Base-by-base conservation (phyloP, 2,888 invertebrate genomes). In the Deilephila porcellus region DNA sequence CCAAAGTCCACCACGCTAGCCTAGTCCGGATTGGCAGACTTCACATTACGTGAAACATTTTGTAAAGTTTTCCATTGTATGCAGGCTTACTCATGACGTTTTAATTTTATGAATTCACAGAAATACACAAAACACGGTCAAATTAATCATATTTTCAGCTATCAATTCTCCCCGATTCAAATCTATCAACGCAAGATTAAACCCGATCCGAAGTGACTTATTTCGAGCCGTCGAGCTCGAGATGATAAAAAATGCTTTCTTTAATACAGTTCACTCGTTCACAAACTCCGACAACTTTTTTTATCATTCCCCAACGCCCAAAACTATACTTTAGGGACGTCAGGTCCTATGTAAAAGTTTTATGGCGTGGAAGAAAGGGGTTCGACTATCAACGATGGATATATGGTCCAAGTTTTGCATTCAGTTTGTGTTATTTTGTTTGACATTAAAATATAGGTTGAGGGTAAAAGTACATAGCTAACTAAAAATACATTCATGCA, bases 341-440 rank as follows among this genome's bases (percentile, higher is more conserved):
- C 91, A 90, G 89, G 87, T 90, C 83, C 84, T 87, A 86, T 87
- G 88, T 89, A 92, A 90, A 92, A 93, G 92, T 93, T 93, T 92
- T 92, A 93, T 93, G 93, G 90, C 78, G 86, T 86, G 91, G 91
- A 93, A 93, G 89, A 91, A 93, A 91, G 88, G 92, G 92, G 88
- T 90, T 85, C 84, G 80, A 82, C 89, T 91, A 92, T 92, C 91
- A 89, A 86, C 87, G 86, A 90, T 88, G 89, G 86, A 90, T 88
- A 89, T 85, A 88, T 86, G 88, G 89, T 82, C 84, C 75, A 91
- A 92, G 83, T 92, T 92, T 91, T 86, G 17, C 53, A 52, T 67
- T 52, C 45, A 67, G 52, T 29, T 45, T 25, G 4, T 52, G 34
- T 11, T 17, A 29, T 60, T 62, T 45, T 67, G 20, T 67, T 45